Evolutionary conservation across 1,140 invertebrate species (phyloP).

Genomic region (Hormaphis cornu): DNA sequence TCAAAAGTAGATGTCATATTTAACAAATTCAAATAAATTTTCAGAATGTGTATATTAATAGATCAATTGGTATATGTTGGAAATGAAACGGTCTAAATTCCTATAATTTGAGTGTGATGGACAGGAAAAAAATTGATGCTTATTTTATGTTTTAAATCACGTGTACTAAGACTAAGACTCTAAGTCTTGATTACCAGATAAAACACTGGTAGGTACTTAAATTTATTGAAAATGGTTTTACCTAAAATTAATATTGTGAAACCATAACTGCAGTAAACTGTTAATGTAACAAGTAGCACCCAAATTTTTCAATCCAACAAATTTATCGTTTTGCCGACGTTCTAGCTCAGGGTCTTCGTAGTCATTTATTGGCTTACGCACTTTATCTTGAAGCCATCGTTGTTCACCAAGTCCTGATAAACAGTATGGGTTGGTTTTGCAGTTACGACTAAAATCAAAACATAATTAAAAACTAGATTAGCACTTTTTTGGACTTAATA

Average conservation of each 20-base stretch:
- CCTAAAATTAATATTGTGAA: conserved; percentile 57
- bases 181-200: too few species aligned
- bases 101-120: too few species aligned
- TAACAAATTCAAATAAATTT: too few species aligned
- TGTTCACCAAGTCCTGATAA: conserved; percentile 54
- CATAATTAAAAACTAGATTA: background rate
- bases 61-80: too few species aligned
- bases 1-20: too few species aligned
- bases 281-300: conserved; percentile 68
- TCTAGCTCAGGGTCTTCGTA: conserved; percentile 49
- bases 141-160: too few species aligned
- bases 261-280: conserved; percentile 63
- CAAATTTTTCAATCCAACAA: conserved; percentile 60
- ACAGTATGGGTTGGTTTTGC: conserved; percentile 57
- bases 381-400: conserved; percentile 44
- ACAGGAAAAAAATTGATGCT: too few species aligned
- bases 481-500: background rate
- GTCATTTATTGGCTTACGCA: conserved; percentile 36
- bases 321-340: conserved; percentile 45
- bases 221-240: conserved; percentile 38
- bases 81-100: too few species aligned
- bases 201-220: too few species aligned
- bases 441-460: conserved; percentile 50
- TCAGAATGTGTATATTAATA: too few species aligned
- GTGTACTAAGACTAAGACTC: too few species aligned